Base-by-base conservation (phyloP, 2,888 invertebrate genomes). In the Ecliptopera silaceata region DNA sequence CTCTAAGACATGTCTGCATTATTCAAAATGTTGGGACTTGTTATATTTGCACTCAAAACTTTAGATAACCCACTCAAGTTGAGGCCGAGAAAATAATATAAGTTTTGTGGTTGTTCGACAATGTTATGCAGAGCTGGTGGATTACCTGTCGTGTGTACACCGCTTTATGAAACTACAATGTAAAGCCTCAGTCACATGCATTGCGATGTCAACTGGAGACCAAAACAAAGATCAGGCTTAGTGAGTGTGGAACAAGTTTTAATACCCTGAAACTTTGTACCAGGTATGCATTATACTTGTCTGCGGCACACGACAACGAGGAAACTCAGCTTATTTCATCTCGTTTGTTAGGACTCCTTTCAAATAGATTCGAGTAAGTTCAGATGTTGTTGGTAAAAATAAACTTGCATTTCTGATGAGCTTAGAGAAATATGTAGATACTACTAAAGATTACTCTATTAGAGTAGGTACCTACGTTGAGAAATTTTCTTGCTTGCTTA, bases 21-120 rank as follows among this genome's bases (percentile, higher is more conserved):
- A 88, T 88, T 86, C 86, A 86, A 78, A 80, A 77, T 79, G 65
- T 72, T 72, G 65, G 66, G 63, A 70, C 69, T 73, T 80, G 81
- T 86, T 86, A 85, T 85, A 80, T 84, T 82, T 80, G 79, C 81
- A 82, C 84, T 85, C 79, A 79, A 83, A 88, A 88, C 86, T 88
- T 87, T 71, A 72, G 70, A 79, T 80, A 81, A 85, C 79, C 80
- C 73, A 75, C 77, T 78, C 74, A 70, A 80, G 71, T 77, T 77
- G 70, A 70, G 70, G 71, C 73, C 67, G 71, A 67, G 79, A 80
- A 84, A 85, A 86, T 87, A 82, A 82, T 80, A 80, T 81, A 82
- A 81, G 74, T 84, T 84, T 67, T 66, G 70, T 72, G 64, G 67
- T 70, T 70, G 62, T 63, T 66, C 55, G 56, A 60, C 59, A 59